phyloP scores from a whole-genome alignment of 1,140 invertebrate species.

The Drosophila nannoptera region DNA sequence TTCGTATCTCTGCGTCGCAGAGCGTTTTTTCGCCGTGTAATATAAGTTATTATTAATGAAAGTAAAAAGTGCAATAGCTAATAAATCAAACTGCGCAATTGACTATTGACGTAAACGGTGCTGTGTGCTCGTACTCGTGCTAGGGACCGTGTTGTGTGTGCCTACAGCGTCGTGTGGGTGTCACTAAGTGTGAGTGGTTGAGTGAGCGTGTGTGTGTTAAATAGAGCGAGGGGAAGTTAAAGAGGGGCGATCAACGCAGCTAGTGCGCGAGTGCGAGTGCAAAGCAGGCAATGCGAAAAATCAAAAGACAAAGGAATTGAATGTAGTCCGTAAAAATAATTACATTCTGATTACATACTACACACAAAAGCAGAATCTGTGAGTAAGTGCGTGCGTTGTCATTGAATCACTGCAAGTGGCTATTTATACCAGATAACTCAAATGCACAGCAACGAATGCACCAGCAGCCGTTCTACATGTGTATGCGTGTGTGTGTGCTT shows the following conservation, averaged over 20 bases:
- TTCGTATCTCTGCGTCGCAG: constrained; percentile 30
- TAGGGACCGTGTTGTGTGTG: constrained; percentile 17
- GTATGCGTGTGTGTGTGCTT: constrained; percentile 13
- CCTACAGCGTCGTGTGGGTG: constrained; percentile 23
- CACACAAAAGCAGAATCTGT: constrained; percentile 11
- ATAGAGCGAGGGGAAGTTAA: background rate
- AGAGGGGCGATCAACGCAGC: constrained; percentile 33
- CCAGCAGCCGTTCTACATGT: constrained; percentile 7
- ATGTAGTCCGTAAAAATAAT: constrained; percentile 24
- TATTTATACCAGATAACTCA: constrained; percentile 4
- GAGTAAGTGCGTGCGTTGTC: constrained; percentile 13
- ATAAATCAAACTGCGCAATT: constrained; percentile 45
- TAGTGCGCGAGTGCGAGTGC: constrained; percentile 39
- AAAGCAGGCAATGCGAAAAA: constrained; percentile 36
- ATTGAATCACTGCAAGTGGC: constrained; percentile 1
- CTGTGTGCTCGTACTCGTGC: constrained; percentile 10
- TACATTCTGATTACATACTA: constrained; percentile 19
- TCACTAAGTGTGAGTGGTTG: constrained; percentile 10
- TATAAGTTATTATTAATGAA: constrained; percentile 28
- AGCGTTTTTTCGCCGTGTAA: constrained; percentile 36
- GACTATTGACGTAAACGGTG: constrained; percentile 23
- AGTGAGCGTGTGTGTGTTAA: constrained; percentile 3
- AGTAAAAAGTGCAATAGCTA: constrained; percentile 37
- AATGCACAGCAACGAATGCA: constrained; percentile 29
- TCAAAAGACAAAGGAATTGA: constrained; percentile 44